Conservation (phyloP, 2,797 vertebrate species). For the Echiichthys vipera region DNA sequence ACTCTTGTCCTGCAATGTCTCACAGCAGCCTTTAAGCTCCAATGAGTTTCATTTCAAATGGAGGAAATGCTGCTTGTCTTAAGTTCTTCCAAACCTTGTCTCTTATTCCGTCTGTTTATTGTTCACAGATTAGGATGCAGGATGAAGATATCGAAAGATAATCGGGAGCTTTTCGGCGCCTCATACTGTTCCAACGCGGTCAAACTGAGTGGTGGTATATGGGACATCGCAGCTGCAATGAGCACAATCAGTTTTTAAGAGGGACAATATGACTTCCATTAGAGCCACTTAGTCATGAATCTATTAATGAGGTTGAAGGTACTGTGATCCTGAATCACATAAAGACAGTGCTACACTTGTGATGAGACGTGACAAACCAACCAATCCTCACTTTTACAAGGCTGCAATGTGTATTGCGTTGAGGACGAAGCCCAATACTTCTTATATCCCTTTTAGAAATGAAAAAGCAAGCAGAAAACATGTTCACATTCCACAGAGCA, state of each 20-base stretch:
- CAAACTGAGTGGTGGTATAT: background rate
- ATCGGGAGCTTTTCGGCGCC: constrained; percentile 1
- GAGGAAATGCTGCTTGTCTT: background rate
- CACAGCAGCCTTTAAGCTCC: background rate
- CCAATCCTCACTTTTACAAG: background rate
- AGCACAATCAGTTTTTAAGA: constrained; percentile 14
- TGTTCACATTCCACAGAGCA: too few relatives aligned
- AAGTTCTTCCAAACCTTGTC: background rate
- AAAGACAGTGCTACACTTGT: background rate
- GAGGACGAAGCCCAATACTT: background rate
- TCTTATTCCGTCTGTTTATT: background rate
- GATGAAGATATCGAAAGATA: background rate
- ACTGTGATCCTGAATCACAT: background rate
- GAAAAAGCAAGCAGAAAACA: background rate
- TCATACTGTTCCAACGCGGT: background rate
- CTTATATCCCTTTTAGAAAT: background rate
- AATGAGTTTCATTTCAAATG: background rate
- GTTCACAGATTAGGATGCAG: background rate
- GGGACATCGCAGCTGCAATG: background rate
- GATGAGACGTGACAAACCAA: background rate
- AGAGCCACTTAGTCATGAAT: constrained; percentile 13
- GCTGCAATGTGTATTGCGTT: background rate
- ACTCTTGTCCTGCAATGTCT: background rate
- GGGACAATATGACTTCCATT: constrained; percentile 26
- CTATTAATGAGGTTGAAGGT: constrained; percentile 7